These are phyloP conservation scores for Lamellibrachia columna DNA, from an alignment of 2,888 invertebrate species.

Conservation along the genomic window DNA sequence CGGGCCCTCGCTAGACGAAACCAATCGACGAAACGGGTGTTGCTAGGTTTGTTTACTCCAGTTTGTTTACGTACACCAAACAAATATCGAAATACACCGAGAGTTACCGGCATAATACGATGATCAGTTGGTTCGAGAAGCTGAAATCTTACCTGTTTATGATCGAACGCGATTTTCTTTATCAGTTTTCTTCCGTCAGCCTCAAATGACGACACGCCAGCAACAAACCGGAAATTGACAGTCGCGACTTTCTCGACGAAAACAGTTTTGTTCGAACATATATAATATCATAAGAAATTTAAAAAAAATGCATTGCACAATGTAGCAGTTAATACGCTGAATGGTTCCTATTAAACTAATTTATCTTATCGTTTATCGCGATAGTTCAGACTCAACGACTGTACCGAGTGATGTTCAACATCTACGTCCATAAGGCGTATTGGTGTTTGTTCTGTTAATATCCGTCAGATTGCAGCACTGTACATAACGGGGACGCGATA, in stretches of 20 bases:
- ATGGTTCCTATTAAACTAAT: neutral
- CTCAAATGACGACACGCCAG: slow-evolving; percentile 6
- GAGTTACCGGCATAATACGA: neutral
- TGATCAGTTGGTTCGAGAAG: neutral
- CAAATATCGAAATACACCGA: neutral
- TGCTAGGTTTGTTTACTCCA: slow-evolving; percentile 1
- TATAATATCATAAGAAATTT: neutral
- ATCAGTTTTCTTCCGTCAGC: slow-evolving; percentile 1
- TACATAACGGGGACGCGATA: neutral
- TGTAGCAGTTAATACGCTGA: neutral
- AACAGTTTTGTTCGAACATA: slow-evolving; percentile 2
- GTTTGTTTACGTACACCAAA: neutral
- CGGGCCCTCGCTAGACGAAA: neutral
- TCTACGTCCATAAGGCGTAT: neutral
- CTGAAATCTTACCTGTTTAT: neutral
- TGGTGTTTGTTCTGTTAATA: neutral
- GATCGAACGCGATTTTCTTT: neutral
- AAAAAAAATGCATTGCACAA: neutral
- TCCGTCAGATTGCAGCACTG: neutral
- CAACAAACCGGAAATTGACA: slow-evolving; percentile 8
- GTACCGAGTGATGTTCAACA: neutral
- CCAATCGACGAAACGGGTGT: neutral
- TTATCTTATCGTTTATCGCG: neutral
- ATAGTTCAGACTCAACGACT: neutral
- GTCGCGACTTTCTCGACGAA: neutral